Percentiles rank a stretch among this genome's conserved stretches.
phyloP scores from a whole-genome alignment of 92 coral and sea anemone species.

The Bergia sp. region DNA sequence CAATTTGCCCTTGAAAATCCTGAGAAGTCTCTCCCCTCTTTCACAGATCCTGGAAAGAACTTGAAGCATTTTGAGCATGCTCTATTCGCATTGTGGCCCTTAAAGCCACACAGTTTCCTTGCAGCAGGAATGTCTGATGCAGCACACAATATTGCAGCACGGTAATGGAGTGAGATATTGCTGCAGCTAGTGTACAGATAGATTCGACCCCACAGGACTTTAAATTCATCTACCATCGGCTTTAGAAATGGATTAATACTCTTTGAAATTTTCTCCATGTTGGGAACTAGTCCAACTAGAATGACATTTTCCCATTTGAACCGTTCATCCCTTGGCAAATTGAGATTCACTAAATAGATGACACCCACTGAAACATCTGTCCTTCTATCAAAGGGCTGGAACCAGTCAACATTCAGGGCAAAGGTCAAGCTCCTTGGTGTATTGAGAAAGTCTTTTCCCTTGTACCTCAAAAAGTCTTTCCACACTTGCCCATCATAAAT shows the following conservation, averaged over 20 bases:
- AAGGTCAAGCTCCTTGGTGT: background rate
- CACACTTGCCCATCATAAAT: background rate
- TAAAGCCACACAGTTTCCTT: slow-evolving; percentile 51
- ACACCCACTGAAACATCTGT: slow-evolving; percentile 21
- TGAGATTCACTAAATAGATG: slow-evolving; percentile 10
- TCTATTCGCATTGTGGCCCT: slow-evolving; percentile 51
- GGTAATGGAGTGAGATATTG: slow-evolving; percentile 42
- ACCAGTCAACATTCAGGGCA: background rate
- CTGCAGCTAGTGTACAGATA: slow-evolving; percentile 46
- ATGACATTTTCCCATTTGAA: slow-evolving; percentile 13
- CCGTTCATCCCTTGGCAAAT: slow-evolving; percentile 21
- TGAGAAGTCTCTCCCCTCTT: slow-evolving; percentile 53
- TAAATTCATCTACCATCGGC: slow-evolving; percentile 48
- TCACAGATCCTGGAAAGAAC: slow-evolving; percentile 48
- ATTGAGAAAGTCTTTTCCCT: background rate
- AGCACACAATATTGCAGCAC: slow-evolving; percentile 46
- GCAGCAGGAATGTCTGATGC: slow-evolving; percentile 64
- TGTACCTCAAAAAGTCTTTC: background rate
- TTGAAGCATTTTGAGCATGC: slow-evolving; percentile 60
- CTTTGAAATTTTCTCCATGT: slow-evolving; percentile 17
- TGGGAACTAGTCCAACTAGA: slow-evolving; percentile 12
- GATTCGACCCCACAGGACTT: slow-evolving; percentile 54
- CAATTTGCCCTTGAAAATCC: slow-evolving; percentile 54
- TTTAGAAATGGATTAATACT: background rate
- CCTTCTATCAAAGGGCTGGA: slow-evolving; percentile 4